Base-by-base conservation (phyloP, 2,113 vertebrate species). In the Suncus etruscus region DNA sequence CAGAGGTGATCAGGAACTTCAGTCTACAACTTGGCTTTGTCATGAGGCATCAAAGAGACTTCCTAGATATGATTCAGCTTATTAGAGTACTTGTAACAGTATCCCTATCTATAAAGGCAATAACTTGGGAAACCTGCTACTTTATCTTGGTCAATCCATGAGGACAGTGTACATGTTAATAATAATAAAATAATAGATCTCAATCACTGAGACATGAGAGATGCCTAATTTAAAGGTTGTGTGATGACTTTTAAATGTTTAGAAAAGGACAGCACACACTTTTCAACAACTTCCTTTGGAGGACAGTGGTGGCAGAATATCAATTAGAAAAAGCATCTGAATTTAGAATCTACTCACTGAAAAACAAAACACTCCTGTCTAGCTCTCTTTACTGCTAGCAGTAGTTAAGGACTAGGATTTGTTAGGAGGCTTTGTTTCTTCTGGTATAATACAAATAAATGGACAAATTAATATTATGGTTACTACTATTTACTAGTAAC, bases 271-370 rank as follows among this genome's bases (percentile, higher is more conserved):
- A 61, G 65, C 18, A 39, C 10, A 3, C 27, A 76, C 80, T 85
- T 80, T 25, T 22, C 6, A 91, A 66, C 2, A 20, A 15, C 18
- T 85, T 91, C 47, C 31, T 92, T 84, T 76, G 4, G 20, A 85
- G 18, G 29, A 31, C 31, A 74, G 27, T 15, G 86, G 54, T 63
- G 15, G 16, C 31, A 3, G 12, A 14, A 22, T 68, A 74, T 68
- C 4, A 29, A 51, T 82, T 83, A 75, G 90, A 83, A 83, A 90
- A 93, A 83, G 25, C 80, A 83, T 89, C n/a, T 83, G 51, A 11
- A 10, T 77, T 92, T 89, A 74, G 32, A 86, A 74, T 78, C 87
- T 9, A 45, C 81, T 87, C 84, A 81, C 61, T 83, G 15, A 80
- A 22, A 61, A 89, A 86, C 76, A 20, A 66, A 89, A 89, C 76